Evolutionary conservation across 37 sponge, comb jelly and placozoan genomes (phyloP), one percentile per base, ranked within the genome.

Genomic region (Ianthella basta): DNA sequence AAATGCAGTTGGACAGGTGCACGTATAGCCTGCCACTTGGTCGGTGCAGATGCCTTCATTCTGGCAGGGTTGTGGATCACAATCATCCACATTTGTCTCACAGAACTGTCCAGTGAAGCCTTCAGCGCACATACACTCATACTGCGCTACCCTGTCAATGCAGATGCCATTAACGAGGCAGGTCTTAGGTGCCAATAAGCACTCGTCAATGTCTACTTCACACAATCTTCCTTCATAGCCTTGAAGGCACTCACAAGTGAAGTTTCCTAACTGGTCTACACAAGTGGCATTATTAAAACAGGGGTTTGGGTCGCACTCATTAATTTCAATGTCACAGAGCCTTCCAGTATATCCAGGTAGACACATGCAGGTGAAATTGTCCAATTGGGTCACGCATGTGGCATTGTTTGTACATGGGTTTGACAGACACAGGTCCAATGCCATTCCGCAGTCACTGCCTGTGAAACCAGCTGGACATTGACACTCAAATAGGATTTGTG

Each of bases 201-300:
- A 91, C 20, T 91, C 88, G 74, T 87, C 78, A 59, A 91, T 83
- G 34, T 86, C 89, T 32, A 13, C 14, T 36, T 89, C 81, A 80
- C 93, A 92, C 19, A 29, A 44, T 35, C 38, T 69, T 63, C 93
- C 93, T 15, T 84, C 83, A 82, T 79, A 89, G 3, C 85, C 94
- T 0, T 78, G 64, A 13, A 66, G 37, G 56, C 94, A 93, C 3
- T 39, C n/a, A 61, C 94, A 93, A 44, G 12, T 83, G 16, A 38
- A 83, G 41, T 15, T 15, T 24, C 33, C 32, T 16, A 83, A 2
- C 2, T 36, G 36, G 37, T 83, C 84, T 16, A 0, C 19, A 38
- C 84, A 83, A 77, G 50, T 83, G 13, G 79, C 84, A 77, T 83
- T 85, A 72, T 92, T 72, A 3, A 25, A 27, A 69, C 73, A 72